phyloP scores from a whole-genome alignment of 1,140 invertebrate genomes.

The Drosophila mauritiana region DNA sequence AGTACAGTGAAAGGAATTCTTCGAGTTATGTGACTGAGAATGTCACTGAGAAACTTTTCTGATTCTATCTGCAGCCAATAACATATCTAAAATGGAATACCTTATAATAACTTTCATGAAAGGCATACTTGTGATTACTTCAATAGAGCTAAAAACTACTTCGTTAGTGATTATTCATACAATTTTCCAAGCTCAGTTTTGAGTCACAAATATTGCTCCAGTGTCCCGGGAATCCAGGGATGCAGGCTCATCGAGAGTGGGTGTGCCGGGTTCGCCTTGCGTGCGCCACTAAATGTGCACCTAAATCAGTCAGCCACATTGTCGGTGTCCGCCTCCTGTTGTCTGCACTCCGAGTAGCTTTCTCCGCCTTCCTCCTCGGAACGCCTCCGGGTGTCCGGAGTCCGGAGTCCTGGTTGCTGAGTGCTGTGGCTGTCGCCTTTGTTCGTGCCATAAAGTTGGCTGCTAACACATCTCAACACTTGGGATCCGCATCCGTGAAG shows the following conservation, averaged over 20 bases:
- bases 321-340: constrained; percentile 50
- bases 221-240: constrained; percentile 12
- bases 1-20: background rate
- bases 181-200: background rate
- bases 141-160: too few relatives aligned
- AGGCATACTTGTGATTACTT: too few relatives aligned
- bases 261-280: constrained; percentile 21
- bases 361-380: constrained; percentile 19
- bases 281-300: constrained; percentile 50
- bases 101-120: too few relatives aligned
- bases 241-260: constrained; percentile 32
- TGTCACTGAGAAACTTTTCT: too few relatives aligned
- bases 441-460: constrained; percentile 47
- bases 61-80: too few relatives aligned
- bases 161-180: too few relatives aligned
- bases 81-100: too few relatives aligned
- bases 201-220: background rate
- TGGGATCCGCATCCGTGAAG: constrained; percentile 32
- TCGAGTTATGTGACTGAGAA: background rate
- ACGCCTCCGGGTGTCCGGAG: constrained; percentile 26
- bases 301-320: constrained; percentile 53
- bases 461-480: constrained; percentile 29
- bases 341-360: constrained; percentile 40
- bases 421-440: constrained; percentile 44
- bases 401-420: background rate